Evolutionary conservation across 1,140 invertebrate genomes (phyloP).

Genomic region (fruit fly (Drosophila melanogaster)): DNA sequence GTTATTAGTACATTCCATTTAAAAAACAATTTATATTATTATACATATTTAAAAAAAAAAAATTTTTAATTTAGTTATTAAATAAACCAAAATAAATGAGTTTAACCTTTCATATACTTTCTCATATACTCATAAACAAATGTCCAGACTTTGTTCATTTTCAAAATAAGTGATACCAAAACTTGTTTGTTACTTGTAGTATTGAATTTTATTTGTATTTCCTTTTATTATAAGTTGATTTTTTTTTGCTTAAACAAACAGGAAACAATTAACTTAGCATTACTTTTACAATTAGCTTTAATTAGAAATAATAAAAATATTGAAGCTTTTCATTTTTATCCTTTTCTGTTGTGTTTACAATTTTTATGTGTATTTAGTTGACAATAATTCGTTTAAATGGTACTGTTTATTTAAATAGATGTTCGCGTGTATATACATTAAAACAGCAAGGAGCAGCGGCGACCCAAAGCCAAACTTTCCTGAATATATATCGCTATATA

Average conservation of each 20-base stretch:
- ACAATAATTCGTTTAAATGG: slow-evolving; percentile 62
- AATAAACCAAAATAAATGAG: too few relatives aligned
- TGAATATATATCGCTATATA: slow-evolving; percentile 60
- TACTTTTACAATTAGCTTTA: slow-evolving; percentile 74
- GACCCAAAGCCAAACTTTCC: slow-evolving; percentile 50
- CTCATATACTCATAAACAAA: too few relatives aligned
- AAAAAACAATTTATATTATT: too few relatives aligned
- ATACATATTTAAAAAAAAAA: too few relatives aligned
- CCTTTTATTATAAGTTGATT: slow-evolving; percentile 33
- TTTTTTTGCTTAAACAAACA: slow-evolving; percentile 76
- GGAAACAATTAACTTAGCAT: slow-evolving; percentile 80
- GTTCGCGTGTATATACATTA: slow-evolving; percentile 64
- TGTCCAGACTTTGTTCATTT: neutral
- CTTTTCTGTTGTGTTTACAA: slow-evolving; percentile 51
- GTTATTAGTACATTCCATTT: too few relatives aligned
- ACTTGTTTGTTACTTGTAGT: slow-evolving; percentile 9
- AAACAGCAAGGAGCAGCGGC: slow-evolving; percentile 49
- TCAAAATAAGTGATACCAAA: neutral
- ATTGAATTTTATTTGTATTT: slow-evolving; percentile 45
- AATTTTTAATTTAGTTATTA: too few relatives aligned
- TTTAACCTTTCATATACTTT: too few relatives aligned
- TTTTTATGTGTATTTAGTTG: slow-evolving; percentile 62
- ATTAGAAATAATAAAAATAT: slow-evolving; percentile 81
- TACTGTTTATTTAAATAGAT: slow-evolving; percentile 50
- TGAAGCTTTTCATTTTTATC: slow-evolving; percentile 66